Evolutionary conservation across 2,113 vertebrate species (phyloP), one percentile per base, ranked within the genome.

Genomic region (Neodon shergylaensis): DNA sequence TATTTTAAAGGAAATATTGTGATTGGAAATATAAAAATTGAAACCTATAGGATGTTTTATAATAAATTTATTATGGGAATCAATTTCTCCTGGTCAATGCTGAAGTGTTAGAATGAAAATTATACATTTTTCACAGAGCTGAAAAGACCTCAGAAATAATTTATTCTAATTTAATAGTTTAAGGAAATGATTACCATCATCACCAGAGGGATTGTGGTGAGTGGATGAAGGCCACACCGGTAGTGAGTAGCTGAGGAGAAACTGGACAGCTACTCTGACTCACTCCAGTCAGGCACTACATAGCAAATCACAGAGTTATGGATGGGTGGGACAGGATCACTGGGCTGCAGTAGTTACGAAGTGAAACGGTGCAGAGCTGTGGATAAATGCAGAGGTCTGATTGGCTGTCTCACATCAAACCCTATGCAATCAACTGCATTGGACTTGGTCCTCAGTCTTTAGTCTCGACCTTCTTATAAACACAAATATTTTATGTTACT

Each of bases 1-100:
- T 90, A 79, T 95, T 96, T 94, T 70, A 82, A 88, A 82, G 79
- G 39, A 95, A 84, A 85, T 73, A 17, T n/a, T 89, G 63, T 97
- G 49, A 47, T 91, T 86, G 44, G 33, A 94, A 96, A 91, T 63
- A 54, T 92, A 95, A 70, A 89, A 86, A 72, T 91, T 94, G 86
- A 94, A 52, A 88, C 61, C 49, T 82, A 94, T 63, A 66, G 73
- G 54, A 76, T 92, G 89, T 79, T 97, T 82, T 94, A 76, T 70
- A 66, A 47, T n/a, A 63, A 22, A 79, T 87, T 94, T 96, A 90
- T 83, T 82, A 83, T 74, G 83, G 85, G 49, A 93, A 93, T 93
- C 42, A 11, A 13, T 90, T 96, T 93, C 82, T 92, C 93, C 84
- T 66, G 70, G 72, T 91, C 81, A 63, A 49, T 61, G 49, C 70